Evolutionary conservation across 2,888 invertebrate species (phyloP).

Genomic region (Meiosimyza decipiens): DNA sequence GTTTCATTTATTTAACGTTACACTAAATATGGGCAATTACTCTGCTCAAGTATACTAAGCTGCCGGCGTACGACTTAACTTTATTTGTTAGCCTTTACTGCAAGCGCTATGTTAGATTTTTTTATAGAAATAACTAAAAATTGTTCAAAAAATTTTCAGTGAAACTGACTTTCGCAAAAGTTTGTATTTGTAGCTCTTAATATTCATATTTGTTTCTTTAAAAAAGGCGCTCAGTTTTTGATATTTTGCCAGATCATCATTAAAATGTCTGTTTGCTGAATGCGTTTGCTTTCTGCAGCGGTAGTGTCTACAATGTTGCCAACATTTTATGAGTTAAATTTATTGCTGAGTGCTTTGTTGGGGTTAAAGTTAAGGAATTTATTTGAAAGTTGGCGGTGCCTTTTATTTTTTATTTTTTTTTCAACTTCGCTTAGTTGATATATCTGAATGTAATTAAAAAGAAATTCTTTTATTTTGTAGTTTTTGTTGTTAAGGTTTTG

Average conservation of each 20-base stretch:
- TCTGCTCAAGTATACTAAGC: too few species aligned
- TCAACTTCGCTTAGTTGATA: not conserved
- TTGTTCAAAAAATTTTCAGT: slow-evolving; percentile 28
- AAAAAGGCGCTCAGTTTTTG: slow-evolving; percentile 5
- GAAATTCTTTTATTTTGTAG: not conserved
- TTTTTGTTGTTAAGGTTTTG: too few species aligned
- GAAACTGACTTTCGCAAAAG: not conserved
- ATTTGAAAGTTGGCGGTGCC: not conserved
- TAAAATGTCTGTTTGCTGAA: not conserved
- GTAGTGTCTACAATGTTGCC: not conserved
- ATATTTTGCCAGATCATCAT: slow-evolving; percentile 26
- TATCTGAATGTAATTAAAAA: not conserved
- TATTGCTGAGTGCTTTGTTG: not conserved
- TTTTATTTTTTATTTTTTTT: not conserved
- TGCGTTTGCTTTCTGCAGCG: not conserved
- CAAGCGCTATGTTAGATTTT: too few species aligned
- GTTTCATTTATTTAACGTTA: too few species aligned
- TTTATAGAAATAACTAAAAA: too few species aligned
- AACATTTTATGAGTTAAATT: too few species aligned
- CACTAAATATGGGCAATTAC: too few species aligned
- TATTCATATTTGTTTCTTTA: too few species aligned
- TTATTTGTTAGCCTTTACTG: too few species aligned
- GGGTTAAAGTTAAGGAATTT: slow-evolving; percentile 17
- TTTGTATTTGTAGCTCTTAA: slow-evolving; percentile 12
- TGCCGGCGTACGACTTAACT: too few species aligned